These are phyloP conservation scores for Atherinosoma microstoma DNA, from an alignment of 2,797 vertebrate species.

Conservation along the genomic window DNA sequence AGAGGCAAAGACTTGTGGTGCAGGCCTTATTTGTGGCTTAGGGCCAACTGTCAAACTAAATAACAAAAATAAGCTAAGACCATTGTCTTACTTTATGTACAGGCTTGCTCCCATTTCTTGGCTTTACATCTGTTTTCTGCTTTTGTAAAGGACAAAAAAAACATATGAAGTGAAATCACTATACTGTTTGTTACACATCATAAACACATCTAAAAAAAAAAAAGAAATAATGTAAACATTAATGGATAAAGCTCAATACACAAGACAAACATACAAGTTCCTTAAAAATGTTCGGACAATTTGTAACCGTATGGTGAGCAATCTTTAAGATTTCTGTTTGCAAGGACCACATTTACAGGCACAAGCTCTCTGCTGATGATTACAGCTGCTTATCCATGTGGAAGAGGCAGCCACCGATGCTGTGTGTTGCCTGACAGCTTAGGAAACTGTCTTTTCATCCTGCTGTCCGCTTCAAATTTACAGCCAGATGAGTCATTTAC, in stretches of 20 bases:
- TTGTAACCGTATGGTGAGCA: constrained; percentile 6
- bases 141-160: constrained; percentile 5
- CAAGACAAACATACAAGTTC: not conserved
- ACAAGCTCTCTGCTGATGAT: constrained; percentile 54
- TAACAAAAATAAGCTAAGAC: constrained; percentile 59
- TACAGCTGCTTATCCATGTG: constrained; percentile 70
- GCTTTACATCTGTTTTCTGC: constrained; percentile 13
- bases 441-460: constrained; percentile 61
- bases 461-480: constrained; percentile 53
- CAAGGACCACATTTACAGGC: constrained; percentile 51
- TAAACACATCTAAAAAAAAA: constrained; percentile 29
- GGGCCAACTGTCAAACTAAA: constrained; percentile 68
- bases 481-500: constrained; percentile 66
- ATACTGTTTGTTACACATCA: constrained; percentile 2
- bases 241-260: not conserved
- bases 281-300: constrained; percentile 11
- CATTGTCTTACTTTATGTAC: constrained; percentile 49
- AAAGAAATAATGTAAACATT: constrained; percentile 12
- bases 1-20: constrained; percentile 51
- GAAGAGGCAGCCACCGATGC: constrained; percentile 63
- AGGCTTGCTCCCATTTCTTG: constrained; percentile 21
- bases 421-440: constrained; percentile 61
- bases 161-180: constrained; percentile 10
- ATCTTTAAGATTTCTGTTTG: constrained; percentile 37
- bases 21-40: constrained; percentile 51